Base-by-base conservation (phyloP, 2,888 invertebrate species). In the Cheilosia variabilis region DNA sequence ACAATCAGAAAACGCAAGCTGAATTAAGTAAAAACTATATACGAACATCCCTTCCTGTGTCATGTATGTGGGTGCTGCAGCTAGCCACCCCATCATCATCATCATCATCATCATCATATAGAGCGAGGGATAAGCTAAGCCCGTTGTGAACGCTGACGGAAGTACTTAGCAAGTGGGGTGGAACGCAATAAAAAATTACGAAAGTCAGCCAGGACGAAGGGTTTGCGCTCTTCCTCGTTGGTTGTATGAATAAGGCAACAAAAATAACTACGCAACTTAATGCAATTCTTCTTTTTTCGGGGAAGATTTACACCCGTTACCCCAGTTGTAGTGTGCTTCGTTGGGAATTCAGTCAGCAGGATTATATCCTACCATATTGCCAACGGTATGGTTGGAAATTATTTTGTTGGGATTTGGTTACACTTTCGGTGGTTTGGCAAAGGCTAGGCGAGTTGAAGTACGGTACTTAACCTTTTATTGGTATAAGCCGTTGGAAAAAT, bases 81-180 rank as follows among this genome's bases (percentile, higher is more conserved):
- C 22, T 15, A 58, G 31, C 34, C 63, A 63, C 45, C 71, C 50
- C 62, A 57, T 50, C 66, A 41, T 47, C 45, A 5, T 10, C 34
- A 4, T 37, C 31, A 31, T 31, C 31, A 31, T 31, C 31, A 31
- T 31, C 31, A 27, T 24, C 24, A 7, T 10, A 6, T 37, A 53
- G 7, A 37, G 52, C 22, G 31, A 63, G 62, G 69, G 63, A 84
- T 76, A 80, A 84, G 80, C 80, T 80, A 80, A 84, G 84, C 80
- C 80, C 41, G 57, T 73, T 73, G 68, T 65, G 81, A 80, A 68
- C 86, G 76, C 71, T 86, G 76, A 81, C 86, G 86, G 86, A 86
- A 86, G 86, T 86, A 86, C 86, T 86, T 86, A 86, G 86, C 86
- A 63, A 86, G 81, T 81, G 86, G 86, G 86, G 86, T 86, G 86